phyloP scores from a whole-genome alignment of 2,888 invertebrate genomes.

The Rhyacophila evoluta region DNA sequence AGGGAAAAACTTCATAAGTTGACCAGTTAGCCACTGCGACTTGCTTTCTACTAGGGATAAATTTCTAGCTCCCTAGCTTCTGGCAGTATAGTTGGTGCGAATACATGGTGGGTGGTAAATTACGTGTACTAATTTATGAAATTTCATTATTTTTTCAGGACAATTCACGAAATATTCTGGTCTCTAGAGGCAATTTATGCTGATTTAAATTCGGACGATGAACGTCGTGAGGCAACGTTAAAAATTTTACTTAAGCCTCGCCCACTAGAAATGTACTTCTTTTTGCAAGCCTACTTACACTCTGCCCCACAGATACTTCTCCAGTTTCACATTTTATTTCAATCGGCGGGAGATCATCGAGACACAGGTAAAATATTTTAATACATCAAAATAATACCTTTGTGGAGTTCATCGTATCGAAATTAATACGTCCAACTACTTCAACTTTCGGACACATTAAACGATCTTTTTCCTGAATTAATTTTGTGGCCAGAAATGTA shows the following conservation, averaged over 20 bases:
- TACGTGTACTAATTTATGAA: background rate
- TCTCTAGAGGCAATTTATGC: constrained; percentile 78
- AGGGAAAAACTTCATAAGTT: no score
- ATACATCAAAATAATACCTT: no score
- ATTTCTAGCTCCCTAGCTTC: no score
- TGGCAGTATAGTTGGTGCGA: no score
- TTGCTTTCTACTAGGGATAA: no score
- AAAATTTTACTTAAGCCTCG: constrained; percentile 73
- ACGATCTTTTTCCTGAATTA: no score
- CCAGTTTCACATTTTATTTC: constrained; percentile 75
- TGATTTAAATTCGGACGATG: constrained; percentile 67
- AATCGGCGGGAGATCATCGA: constrained; percentile 69
- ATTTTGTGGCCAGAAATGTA: no score
- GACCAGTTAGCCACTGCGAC: no score
- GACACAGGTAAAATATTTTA: constrained; percentile 79
- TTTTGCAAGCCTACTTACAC: constrained; percentile 83
- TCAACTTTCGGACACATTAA: no score
- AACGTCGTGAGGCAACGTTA: constrained; percentile 73
- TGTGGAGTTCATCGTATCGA: no score
- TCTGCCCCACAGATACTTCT: constrained; percentile 79
- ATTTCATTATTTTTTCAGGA: constrained; percentile 64
- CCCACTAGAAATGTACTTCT: constrained; percentile 80
- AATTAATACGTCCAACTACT: no score
- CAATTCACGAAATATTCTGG: constrained; percentile 80
- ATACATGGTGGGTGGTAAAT: no score